Evolutionary conservation across 1,140 invertebrate species (phyloP), one percentile per base, ranked within the genome.

Genomic region (Scylla paramamosain): DNA sequence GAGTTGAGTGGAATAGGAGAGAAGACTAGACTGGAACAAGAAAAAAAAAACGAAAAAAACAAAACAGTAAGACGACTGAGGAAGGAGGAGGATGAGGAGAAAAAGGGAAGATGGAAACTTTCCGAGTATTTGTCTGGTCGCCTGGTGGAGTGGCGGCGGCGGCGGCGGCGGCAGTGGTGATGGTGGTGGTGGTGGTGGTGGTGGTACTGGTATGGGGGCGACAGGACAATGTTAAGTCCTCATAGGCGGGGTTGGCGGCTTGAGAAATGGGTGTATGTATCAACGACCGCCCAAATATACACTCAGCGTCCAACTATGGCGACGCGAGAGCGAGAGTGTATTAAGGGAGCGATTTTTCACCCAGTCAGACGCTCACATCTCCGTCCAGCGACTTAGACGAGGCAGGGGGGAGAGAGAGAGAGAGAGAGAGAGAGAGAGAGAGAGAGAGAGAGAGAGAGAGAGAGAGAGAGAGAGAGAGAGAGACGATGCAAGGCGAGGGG

Each of bases 261-360:
- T 77, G 20, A n/a, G 67, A n/a, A n/a, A 77, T 77, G 67, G 67
- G 20, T 77, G 20, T 77, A n/a, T 77, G 67, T 77, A 77, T n/a
- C 67, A 77, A 77, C 67, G 67, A 77, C 67, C 20, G 20, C n/a
- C 67, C 67, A 77, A 77, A 77, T 77, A 77, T n/a, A 77, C 67
- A 77, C 20, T 25, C 28, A 87, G 84, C 28, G 39, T 32, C 84
- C 31, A 39, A 46, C 84, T 87, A 87, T 10, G 84, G 84, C 31
- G 16, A 8, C 12, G 84, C 31, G 16, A 32, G 31, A 46, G 84
- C 84, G 39, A 39, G 84, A 25, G 29, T 87, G 84, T 28, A 87
- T 87, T 87, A 87, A 32, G 84, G 32, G 84, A 28, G 31, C 31
- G 31, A 87, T 87, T 87, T 87, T 87, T 87, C 84, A 87, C 31